Percentiles rank a stretch among this genome's conserved stretches.
These are phyloP conservation scores for Cichlasoma orientale DNA, from an alignment of 2,797 vertebrate species.

Conservation along the genomic window DNA sequence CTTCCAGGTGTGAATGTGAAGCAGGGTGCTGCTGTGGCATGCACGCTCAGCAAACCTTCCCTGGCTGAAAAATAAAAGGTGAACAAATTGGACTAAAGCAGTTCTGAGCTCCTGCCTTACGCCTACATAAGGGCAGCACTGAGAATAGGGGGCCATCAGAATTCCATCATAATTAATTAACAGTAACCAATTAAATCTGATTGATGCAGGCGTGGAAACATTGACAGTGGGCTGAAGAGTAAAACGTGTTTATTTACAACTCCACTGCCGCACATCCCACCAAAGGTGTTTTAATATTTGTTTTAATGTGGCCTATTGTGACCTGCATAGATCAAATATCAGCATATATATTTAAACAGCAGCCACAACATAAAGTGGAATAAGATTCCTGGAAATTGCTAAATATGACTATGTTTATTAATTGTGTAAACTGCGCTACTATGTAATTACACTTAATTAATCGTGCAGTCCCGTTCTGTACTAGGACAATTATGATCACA, in stretches of 20 bases:
- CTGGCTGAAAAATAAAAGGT: slow-evolving; percentile 16
- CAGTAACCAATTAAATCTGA: slow-evolving; percentile 46
- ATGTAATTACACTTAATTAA: slow-evolving; percentile 26
- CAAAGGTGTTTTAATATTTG: neutral
- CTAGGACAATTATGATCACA: slow-evolving; percentile 26
- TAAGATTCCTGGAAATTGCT: neutral
- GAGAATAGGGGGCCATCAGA: slow-evolving; percentile 34
- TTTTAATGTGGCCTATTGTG: neutral
- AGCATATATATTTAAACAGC: neutral
- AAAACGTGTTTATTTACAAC: slow-evolving; percentile 12
- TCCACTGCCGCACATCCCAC: neutral
- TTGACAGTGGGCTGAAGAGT: neutral
- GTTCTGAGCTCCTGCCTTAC: slow-evolving; percentile 11
- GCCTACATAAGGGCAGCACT: slow-evolving; percentile 28
- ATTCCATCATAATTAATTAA: slow-evolving; percentile 48
- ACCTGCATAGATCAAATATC: neutral
- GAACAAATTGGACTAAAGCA: slow-evolving; percentile 15
- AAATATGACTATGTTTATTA: neutral
- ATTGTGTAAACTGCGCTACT: neutral
- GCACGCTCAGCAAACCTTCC: slow-evolving; percentile 43
- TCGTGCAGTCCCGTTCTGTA: neutral
- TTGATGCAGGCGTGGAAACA: slow-evolving; percentile 3
- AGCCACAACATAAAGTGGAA: neutral
- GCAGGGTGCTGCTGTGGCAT: slow-evolving; percentile 1
- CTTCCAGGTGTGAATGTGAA: slow-evolving; percentile 46